Percentiles rank a stretch among this genome's conserved stretches.
Evolutionary conservation across 2,113 vertebrate species (phyloP).

Genomic region (Brachionichthys hirsutus): DNA sequence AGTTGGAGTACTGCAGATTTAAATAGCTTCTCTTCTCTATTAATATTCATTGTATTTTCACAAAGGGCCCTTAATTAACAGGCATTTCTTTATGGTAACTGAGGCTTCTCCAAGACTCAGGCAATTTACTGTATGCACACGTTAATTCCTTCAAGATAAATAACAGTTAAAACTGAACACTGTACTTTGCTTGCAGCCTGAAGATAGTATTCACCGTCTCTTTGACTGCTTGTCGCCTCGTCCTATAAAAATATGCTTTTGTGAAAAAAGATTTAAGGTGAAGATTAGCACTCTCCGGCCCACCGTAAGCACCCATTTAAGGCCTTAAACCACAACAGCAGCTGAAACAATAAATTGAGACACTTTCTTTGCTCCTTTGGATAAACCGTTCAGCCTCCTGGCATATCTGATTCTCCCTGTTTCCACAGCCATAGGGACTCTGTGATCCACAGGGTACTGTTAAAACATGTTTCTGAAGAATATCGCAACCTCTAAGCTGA

Average conservation of each 20-base stretch:
- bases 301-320: slow-evolving; percentile 6
- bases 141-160: slow-evolving; percentile 34
- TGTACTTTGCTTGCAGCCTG: background rate
- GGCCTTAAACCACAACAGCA: slow-evolving; percentile 10
- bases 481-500: slow-evolving; percentile 39
- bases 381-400: slow-evolving; percentile 26
- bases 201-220: background rate
- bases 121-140: slow-evolving; percentile 3
- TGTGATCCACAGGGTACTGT: slow-evolving; percentile 40
- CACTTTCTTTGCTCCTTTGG: slow-evolving; percentile 37
- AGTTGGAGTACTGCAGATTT: slow-evolving; percentile 48
- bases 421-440: slow-evolving; percentile 27
- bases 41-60: slow-evolving; percentile 69
- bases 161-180: slow-evolving; percentile 2
- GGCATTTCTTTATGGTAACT: slow-evolving; percentile 55
- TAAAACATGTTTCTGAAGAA: slow-evolving; percentile 55
- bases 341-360: slow-evolving; percentile 33
- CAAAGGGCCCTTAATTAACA: slow-evolving; percentile 68
- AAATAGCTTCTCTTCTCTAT: slow-evolving; percentile 59
- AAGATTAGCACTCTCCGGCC: slow-evolving; percentile 1
- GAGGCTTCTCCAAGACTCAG: slow-evolving; percentile 29
- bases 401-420: slow-evolving; percentile 35
- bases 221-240: background rate
- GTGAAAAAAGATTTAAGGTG: background rate
- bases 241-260: background rate